Percentiles rank a stretch among this genome's conserved stretches.
phyloP scores from a whole-genome alignment of 2,113 vertebrate species.

The Podarcis cretensis region DNA sequence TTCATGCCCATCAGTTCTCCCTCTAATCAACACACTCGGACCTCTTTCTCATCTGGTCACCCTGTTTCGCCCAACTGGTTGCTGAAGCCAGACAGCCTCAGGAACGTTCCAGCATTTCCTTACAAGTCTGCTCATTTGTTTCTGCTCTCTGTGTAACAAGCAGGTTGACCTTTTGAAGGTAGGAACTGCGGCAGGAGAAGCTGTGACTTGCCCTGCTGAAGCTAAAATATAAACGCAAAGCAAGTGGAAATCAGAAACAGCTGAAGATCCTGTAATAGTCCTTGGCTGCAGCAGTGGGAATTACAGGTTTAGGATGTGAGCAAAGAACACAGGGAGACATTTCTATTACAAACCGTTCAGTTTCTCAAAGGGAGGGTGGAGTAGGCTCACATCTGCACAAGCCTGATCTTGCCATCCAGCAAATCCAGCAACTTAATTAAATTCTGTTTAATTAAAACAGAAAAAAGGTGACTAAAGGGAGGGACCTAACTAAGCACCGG shows the following conservation, averaged over 20 bases:
- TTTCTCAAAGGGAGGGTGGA: background rate
- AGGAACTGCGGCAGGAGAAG: background rate
- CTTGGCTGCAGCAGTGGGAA: background rate
- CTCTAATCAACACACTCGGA: background rate
- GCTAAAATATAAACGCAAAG: background rate
- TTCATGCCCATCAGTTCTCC: background rate
- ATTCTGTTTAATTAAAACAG: background rate
- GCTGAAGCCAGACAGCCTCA: background rate
- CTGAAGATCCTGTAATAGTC: background rate
- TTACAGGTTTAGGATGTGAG: background rate
- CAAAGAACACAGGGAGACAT: background rate
- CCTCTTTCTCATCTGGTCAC: too few relatives aligned
- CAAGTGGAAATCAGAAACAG: background rate
- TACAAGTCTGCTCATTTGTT: background rate
- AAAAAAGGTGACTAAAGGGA: background rate
- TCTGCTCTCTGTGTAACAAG: background rate
- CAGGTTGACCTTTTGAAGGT: background rate
- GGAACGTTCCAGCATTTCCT: background rate
- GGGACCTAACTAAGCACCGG: background rate
- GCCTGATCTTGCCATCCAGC: background rate
- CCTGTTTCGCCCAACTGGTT: background rate
- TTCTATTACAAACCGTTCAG: background rate
- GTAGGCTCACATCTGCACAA: background rate
- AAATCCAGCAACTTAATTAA: background rate
- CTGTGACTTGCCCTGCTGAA: background rate